A percentile compares a stretch with the other conserved stretches of the same genome.
Evolutionary conservation across 35 echinoderm and acorn worm genomes (phyloP).

Genomic region (Eucidaris tribuloides): DNA sequence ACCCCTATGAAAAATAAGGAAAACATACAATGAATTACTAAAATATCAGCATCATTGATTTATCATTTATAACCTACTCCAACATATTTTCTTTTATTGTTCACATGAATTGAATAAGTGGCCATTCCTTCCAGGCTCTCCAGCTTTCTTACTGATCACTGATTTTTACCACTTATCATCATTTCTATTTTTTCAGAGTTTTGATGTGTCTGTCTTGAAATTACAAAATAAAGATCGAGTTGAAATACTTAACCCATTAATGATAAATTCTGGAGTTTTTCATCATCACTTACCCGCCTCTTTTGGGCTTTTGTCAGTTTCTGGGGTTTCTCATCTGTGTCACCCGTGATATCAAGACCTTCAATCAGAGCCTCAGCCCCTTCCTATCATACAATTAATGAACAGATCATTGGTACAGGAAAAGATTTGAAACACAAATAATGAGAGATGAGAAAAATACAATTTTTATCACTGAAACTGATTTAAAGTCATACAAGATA

Average conservation of each 20-base stretch:
- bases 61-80: too few relatives aligned
- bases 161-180: too few relatives aligned
- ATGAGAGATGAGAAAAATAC: neutral
- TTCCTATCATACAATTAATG: conserved; percentile 23
- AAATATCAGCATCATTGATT: too few relatives aligned
- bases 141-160: too few relatives aligned
- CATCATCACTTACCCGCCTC: conserved; percentile 62
- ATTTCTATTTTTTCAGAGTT: neutral
- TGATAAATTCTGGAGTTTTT: neutral
- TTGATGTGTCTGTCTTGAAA: neutral
- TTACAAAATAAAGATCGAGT: neutral
- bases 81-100: too few relatives aligned
- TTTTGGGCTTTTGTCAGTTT: conserved; percentile 74
- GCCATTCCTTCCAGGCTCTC: neutral
- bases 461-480: too few relatives aligned
- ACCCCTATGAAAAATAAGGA: too few relatives aligned
- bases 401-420: neutral
- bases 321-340: conserved; percentile 57
- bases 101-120: neutral
- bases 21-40: too few relatives aligned
- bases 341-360: conserved; percentile 26
- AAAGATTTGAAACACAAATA: neutral
- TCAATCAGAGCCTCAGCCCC: neutral
- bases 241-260: neutral
- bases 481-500: too few relatives aligned